phyloP scores from a whole-genome alignment of 92 coral and sea anemone species.

The Actinostola sp. region DNA sequence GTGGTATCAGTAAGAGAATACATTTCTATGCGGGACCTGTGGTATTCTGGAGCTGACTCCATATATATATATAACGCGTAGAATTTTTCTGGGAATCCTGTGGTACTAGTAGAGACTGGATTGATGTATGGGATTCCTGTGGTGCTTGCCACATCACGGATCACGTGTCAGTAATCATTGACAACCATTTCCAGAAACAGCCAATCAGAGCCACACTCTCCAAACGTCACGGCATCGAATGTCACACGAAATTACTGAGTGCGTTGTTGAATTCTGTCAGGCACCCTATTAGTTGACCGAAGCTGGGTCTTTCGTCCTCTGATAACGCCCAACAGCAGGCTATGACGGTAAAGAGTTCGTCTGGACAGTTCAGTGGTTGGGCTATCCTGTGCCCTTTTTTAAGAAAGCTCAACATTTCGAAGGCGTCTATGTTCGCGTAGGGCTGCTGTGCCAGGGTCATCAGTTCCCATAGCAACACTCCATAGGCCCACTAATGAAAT shows the following conservation, averaged over 20 bases:
- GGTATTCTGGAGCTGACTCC: no score
- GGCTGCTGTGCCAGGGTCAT: constrained; percentile 97
- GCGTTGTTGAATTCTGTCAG: constrained; percentile 92
- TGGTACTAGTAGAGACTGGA: no score
- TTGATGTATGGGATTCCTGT: no score
- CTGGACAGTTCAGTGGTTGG: constrained; percentile 97
- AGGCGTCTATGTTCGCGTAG: constrained; percentile 94
- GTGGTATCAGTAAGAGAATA: no score
- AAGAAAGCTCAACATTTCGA: constrained; percentile 93
- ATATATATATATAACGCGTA: no score
- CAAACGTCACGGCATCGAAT: no score
- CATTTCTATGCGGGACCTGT: no score
- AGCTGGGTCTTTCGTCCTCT: constrained; percentile 93
- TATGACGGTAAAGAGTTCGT: constrained; percentile 93
- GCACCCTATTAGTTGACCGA: constrained; percentile 82
- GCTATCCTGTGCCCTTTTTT: constrained; percentile 96
- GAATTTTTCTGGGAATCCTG: no score
- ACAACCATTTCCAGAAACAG: no score
- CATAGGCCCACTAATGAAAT: constrained; percentile 88
- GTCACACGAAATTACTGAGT: constrained; percentile 83
- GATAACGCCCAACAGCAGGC: constrained; percentile 99
- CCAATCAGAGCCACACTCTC: no score
- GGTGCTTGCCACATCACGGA: no score
- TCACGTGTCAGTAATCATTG: no score
- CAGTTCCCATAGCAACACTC: constrained; percentile 96